Evolutionary conservation across 2,797 vertebrate species (phyloP), one percentile per base, ranked within the genome.

Genomic region (Peromyscus eremicus): DNA sequence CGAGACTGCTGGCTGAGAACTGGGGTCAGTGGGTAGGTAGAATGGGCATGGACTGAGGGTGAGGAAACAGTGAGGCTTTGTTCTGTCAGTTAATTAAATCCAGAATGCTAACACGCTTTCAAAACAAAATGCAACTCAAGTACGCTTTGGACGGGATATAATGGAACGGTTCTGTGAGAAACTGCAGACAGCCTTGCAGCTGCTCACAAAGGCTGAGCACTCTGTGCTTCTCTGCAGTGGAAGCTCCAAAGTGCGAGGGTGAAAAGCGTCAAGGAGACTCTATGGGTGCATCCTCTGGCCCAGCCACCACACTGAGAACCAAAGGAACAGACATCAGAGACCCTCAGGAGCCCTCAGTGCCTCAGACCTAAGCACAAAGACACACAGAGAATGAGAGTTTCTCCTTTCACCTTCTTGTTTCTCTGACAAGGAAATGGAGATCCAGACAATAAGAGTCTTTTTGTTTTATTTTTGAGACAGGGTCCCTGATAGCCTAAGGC

Each of bases 31-130:
- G 96, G 94, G 85, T 77, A 70, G 94, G 85, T 81, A 70, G 91
- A 91, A 79, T 96, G 93, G 96, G 97, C 90, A 95, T 71, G 60
- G 79, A 55, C 80, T 91, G 5, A n/a, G 49, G 60, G n/a, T 96
- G 86, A 96, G 87, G 70, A 82, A 94, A 70, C 87, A 96, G 79
- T 71, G 95, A 97, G 83, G 97, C 87, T 97, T 80, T 96, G 97
- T 96, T 95, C 97, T 95, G 77, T 89, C 93, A 86, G 97, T 95
- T 98, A 98, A 98, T 97, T 98, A 98, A 97, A 97, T 92, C 85
- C 60, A 55, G 96, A 98, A 97, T n/a, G 1, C 92, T 97, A 98
- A 95, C 92, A 80, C 76, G 19, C 87, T 96, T 85, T 97, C 95
- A 94, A 97, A 93, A 97, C 95, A 96, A 96, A 97, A 94, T 25